phyloP scores from a whole-genome alignment of 2,888 invertebrate species.

The Mactromeris polynyma region DNA sequence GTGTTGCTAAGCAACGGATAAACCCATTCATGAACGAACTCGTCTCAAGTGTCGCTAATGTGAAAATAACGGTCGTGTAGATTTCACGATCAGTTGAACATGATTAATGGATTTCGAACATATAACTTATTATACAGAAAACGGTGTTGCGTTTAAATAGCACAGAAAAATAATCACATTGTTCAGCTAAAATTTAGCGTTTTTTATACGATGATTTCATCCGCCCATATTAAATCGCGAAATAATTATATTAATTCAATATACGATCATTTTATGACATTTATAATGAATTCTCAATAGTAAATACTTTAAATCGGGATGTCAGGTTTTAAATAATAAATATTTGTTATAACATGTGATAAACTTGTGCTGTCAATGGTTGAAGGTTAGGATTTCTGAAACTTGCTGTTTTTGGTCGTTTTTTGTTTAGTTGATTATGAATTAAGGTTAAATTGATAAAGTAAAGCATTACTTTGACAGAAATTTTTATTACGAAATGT shows the following conservation, averaged over 20 bases:
- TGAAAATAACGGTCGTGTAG: slow-evolving; percentile 42
- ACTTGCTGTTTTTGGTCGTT: no score
- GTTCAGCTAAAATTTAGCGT: background rate
- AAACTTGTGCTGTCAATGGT: no score
- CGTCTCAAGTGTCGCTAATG: slow-evolving; percentile 46
- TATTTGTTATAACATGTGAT: background rate
- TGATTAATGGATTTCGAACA: slow-evolving; percentile 2
- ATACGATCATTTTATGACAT: background rate
- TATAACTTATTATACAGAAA: background rate
- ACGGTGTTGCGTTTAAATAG: background rate
- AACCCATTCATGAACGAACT: slow-evolving; percentile 30
- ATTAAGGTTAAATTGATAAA: no score
- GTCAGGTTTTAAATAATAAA: background rate
- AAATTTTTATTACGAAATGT: no score
- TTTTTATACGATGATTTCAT: slow-evolving; percentile 3
- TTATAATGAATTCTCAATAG: background rate
- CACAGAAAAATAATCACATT: background rate
- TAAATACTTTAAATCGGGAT: background rate
- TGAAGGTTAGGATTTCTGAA: no score
- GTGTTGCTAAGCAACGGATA: slow-evolving; percentile 47
- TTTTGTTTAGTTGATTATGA: no score
- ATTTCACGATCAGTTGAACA: slow-evolving; percentile 32
- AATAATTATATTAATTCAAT: background rate
- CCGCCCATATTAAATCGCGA: background rate
- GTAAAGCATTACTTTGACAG: no score